Percentiles rank a stretch among this genome's conserved stretches.
Conservation (phyloP, 2,888 invertebrate species). For the Heteromyza rotundicornis region DNA sequence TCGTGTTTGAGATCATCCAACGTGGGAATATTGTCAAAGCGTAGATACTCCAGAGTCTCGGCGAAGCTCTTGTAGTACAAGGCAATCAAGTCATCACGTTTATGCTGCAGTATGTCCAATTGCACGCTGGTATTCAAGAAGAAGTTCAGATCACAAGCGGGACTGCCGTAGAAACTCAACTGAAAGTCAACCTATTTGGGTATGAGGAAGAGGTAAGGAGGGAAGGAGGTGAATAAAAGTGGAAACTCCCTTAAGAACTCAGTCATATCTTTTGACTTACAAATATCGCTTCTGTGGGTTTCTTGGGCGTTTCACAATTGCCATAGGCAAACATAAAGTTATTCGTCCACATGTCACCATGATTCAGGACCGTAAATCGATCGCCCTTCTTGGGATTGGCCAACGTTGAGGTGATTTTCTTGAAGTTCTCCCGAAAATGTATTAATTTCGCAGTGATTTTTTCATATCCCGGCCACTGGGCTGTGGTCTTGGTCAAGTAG, state of each 20-base stretch:
- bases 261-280: slow-evolving; percentile 49
- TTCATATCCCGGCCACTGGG: slow-evolving; percentile 62
- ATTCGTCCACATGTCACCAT: slow-evolving; percentile 66
- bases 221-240: background rate
- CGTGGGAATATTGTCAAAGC: slow-evolving; percentile 45
- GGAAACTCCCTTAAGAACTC: background rate
- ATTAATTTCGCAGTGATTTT: slow-evolving; percentile 54
- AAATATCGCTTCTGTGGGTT: slow-evolving; percentile 53
- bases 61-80: slow-evolving; percentile 44
- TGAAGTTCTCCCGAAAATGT: slow-evolving; percentile 38
- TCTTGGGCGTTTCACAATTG: slow-evolving; percentile 30
- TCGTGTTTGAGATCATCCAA: slow-evolving; percentile 48
- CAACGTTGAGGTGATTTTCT: slow-evolving; percentile 29
- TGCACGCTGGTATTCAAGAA: slow-evolving; percentile 49
- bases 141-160: slow-evolving; percentile 55
- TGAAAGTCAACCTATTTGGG: slow-evolving; percentile 42
- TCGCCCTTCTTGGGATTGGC: slow-evolving; percentile 39
- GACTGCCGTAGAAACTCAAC: slow-evolving; percentile 46
- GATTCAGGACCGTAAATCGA: slow-evolving; percentile 62
- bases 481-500: slow-evolving; percentile 47
- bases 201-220: background rate
- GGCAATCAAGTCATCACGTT: slow-evolving; percentile 44
- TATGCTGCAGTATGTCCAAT: slow-evolving; percentile 37
- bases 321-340: slow-evolving; percentile 64
- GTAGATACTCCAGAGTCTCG: slow-evolving; percentile 41